Evolutionary conservation across 2,888 invertebrate genomes (phyloP).

Genomic region (Diarsia dahlii): DNA sequence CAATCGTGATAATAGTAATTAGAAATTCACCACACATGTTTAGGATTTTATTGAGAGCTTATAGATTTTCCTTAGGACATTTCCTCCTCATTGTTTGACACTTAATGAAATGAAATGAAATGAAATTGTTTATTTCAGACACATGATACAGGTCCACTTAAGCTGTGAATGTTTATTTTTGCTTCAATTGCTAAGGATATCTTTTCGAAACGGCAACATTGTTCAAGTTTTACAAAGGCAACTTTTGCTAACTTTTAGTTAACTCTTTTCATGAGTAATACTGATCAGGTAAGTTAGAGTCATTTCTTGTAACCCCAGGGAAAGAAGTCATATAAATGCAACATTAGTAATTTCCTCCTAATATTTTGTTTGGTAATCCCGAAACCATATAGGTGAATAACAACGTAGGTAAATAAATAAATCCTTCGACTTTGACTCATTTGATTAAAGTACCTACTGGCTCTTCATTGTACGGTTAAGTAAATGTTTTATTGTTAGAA

Average conservation of each 20-base stretch:
- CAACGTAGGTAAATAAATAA: background rate
- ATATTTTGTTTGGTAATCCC: conserved; percentile 6
- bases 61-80: conserved; percentile 8
- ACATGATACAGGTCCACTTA: too few species aligned
- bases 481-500: background rate
- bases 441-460: background rate
- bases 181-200: background rate
- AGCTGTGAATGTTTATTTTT: too few species aligned
- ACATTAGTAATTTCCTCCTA: background rate
- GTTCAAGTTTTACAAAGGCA: background rate
- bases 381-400: background rate
- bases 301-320: too few species aligned
- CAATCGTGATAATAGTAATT: background rate
- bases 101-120: too few species aligned
- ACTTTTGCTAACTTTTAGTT: background rate
- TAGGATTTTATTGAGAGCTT: conserved; percentile 5
- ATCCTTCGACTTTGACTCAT: background rate
- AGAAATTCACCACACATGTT: conserved; percentile 3
- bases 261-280: too few species aligned
- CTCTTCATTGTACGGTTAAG: background rate
- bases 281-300: too few species aligned
- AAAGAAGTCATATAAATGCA: too few species aligned
- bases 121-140: too few species aligned
- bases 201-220: background rate
- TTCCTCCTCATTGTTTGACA: conserved; percentile 1